Percentiles rank a stretch among this genome's conserved stretches.
These are phyloP conservation scores for Bombus sibiricus DNA, from an alignment of 1,140 invertebrate species.

Conservation along the genomic window DNA sequence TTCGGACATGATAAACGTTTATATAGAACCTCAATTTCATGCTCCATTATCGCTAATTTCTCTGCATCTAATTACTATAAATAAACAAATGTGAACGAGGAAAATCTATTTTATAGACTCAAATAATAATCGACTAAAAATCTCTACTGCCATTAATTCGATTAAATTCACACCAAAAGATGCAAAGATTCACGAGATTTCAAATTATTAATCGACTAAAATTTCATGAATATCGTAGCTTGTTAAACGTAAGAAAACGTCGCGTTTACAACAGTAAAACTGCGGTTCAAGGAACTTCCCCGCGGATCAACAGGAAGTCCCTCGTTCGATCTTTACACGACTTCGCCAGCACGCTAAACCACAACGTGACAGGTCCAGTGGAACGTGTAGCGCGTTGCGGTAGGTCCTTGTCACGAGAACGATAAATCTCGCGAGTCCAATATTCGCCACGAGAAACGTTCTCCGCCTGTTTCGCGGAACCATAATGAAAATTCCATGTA, in stretches of 20 bases:
- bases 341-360: not conserved
- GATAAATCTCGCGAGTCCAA: conserved; percentile 28
- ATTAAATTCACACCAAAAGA: not conserved
- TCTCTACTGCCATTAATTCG: not conserved
- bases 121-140: not conserved
- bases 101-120: not conserved
- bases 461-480: conserved; percentile 11
- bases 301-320: not conserved
- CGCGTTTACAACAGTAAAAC: not conserved
- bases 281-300: not conserved
- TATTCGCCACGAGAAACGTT: conserved; percentile 19
- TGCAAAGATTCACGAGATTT: not conserved
- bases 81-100: not conserved
- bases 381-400: conserved; percentile 25
- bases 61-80: not conserved
- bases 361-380: not conserved
- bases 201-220: not conserved
- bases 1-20: conserved; percentile 72
- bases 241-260: not conserved
- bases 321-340: not conserved
- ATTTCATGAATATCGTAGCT: not conserved
- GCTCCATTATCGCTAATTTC: not conserved
- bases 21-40: conserved; percentile 52
- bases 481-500: conserved; percentile 1
- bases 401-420: conserved; percentile 22